Conservation (phyloP, 2,797 vertebrate genomes). For the Notoglanidium macrostoma region DNA sequence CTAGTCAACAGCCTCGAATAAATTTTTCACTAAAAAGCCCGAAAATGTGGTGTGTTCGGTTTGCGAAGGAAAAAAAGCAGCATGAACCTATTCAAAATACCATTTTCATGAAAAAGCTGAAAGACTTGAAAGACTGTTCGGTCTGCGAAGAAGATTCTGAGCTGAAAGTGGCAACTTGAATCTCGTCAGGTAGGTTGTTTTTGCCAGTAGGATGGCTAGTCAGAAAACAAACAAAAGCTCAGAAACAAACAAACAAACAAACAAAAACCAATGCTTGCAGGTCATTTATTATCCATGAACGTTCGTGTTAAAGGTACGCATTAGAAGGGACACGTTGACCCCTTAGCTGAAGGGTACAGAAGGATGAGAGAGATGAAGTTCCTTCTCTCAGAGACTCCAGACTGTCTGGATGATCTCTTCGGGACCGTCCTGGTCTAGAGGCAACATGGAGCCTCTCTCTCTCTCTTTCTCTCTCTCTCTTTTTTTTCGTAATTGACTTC, state of each 20-base stretch:
- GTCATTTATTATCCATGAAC: neutral
- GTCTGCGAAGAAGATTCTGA: neutral
- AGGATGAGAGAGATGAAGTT: slow-evolving; percentile 20
- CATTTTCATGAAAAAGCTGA: neutral
- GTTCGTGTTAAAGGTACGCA: neutral
- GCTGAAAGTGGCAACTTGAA: neutral
- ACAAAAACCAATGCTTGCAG: neutral
- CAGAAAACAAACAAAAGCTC: neutral
- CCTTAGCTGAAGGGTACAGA: slow-evolving; percentile 19
- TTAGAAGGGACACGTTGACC: neutral
- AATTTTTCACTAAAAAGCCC: slow-evolving; percentile 34
- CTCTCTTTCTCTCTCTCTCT: slow-evolving; percentile 37
- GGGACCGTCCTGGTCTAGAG: slow-evolving; percentile 66
- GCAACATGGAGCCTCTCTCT: slow-evolving; percentile 70
- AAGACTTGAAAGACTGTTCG: neutral
- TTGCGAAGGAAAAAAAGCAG: neutral
- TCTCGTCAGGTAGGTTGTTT: neutral
- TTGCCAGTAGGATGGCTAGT: neutral
- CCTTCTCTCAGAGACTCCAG: slow-evolving; percentile 45
- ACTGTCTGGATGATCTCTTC: slow-evolving; percentile 47
- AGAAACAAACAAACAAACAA: too few species aligned
- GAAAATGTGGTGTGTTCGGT: neutral
- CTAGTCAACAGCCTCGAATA: slow-evolving; percentile 34
- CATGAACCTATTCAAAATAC: neutral
- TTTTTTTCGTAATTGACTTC: slow-evolving; percentile 75